Conservation (phyloP, 2,888 invertebrate species). For the Habrosyne pyritoides region DNA sequence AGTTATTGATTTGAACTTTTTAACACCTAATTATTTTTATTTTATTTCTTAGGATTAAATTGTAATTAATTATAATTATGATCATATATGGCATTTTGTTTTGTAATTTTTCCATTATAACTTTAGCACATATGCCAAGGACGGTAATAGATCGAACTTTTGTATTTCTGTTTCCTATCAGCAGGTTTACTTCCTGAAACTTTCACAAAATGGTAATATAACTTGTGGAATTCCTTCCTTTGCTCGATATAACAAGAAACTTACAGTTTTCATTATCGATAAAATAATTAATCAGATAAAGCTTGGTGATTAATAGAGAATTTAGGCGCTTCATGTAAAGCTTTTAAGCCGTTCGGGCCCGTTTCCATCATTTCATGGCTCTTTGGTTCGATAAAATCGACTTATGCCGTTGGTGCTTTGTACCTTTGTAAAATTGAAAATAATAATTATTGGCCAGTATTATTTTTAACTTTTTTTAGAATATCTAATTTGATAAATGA, state of each 20-base stretch:
- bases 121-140: no score
- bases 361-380: conserved; percentile 1
- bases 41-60: no score
- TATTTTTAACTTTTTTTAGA: background rate
- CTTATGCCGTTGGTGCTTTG: background rate
- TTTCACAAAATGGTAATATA: no score
- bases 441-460: no score
- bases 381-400: background rate
- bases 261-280: background rate
- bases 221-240: background rate
- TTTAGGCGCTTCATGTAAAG: background rate
- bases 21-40: conserved; percentile 6
- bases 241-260: background rate
- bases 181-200: no score
- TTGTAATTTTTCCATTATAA: no score
- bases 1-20: conserved; percentile 4
- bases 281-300: background rate
- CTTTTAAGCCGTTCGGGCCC: background rate
- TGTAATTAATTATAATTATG: no score
- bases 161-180: no score
- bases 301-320: background rate
- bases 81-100: no score
- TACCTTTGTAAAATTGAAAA: no score
- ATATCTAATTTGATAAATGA: no score
- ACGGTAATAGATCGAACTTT: no score